These are phyloP conservation scores for Cheilosia grossa DNA, from an alignment of 2,888 invertebrate species.

Conservation along the genomic window DNA sequence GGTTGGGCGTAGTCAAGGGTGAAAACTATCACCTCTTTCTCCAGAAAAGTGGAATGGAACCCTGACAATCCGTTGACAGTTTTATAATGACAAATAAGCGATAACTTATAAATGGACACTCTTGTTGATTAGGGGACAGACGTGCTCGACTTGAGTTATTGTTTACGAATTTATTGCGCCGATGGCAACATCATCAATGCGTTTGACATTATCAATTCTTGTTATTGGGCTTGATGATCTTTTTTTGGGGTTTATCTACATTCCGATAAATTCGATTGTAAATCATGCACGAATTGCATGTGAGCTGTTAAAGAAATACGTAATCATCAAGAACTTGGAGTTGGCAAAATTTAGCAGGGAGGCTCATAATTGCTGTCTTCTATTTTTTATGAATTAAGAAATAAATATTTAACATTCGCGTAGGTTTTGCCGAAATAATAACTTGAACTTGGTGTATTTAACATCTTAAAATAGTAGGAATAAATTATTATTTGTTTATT, in stretches of 20 bases:
- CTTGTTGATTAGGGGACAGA: slow-evolving; percentile 42
- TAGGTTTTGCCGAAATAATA: too few relatives aligned
- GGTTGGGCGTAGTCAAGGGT: slow-evolving; percentile 7
- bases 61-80: slow-evolving; percentile 61
- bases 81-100: slow-evolving; percentile 63
- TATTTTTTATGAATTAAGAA: too few relatives aligned
- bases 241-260: slow-evolving; percentile 24
- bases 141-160: slow-evolving; percentile 54
- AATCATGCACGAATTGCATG: slow-evolving; percentile 14
- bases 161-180: slow-evolving; percentile 50
- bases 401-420: too few relatives aligned
- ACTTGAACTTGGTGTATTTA: too few relatives aligned
- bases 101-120: slow-evolving; percentile 47
- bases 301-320: not conserved
- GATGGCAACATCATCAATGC: slow-evolving; percentile 63
- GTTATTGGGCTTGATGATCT: slow-evolving; percentile 33
- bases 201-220: slow-evolving; percentile 11
- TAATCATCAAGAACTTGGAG: not conserved
- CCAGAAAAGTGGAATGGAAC: slow-evolving; percentile 15
- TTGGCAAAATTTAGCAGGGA: not conserved
- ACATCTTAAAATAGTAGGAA: too few relatives aligned
- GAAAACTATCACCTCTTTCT: slow-evolving; percentile 11
- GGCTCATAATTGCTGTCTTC: not conserved
- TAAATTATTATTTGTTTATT: too few relatives aligned
- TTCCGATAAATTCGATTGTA: slow-evolving; percentile 2